phyloP scores from a whole-genome alignment of 1,140 invertebrate species.

The Solen grandis region DNA sequence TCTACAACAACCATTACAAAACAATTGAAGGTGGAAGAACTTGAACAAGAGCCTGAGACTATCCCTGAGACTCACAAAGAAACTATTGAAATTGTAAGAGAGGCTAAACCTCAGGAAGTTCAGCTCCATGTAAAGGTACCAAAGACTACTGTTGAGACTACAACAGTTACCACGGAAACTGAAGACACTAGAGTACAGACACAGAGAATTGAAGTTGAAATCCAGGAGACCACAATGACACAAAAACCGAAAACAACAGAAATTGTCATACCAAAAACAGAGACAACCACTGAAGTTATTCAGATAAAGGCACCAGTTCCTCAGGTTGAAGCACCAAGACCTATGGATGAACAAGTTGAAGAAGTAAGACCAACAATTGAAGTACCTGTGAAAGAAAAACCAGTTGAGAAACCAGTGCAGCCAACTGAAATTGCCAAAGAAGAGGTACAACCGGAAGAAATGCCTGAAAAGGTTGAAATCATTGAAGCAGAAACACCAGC shows the following conservation, averaged over 20 bases:
- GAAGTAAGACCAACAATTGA: slow-evolving; percentile 67
- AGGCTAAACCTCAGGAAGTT: slow-evolving; percentile 62
- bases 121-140: slow-evolving; percentile 66
- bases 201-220: slow-evolving; percentile 75
- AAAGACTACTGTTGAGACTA: slow-evolving; percentile 52
- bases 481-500: slow-evolving; percentile 56
- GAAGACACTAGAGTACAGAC: slow-evolving; percentile 56
- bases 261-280: slow-evolving; percentile 60
- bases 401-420: slow-evolving; percentile 31
- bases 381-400: slow-evolving; percentile 41
- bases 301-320: slow-evolving; percentile 22
- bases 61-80: slow-evolving; percentile 66
- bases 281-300: slow-evolving; percentile 43
- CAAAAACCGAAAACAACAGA: slow-evolving; percentile 71
- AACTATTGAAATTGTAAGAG: slow-evolving; percentile 73
- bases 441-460: slow-evolving; percentile 40
- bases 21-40: slow-evolving; percentile 33
- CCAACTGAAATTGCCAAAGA: slow-evolving; percentile 46
- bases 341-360: slow-evolving; percentile 69
- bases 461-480: slow-evolving; percentile 45
- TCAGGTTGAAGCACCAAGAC: slow-evolving; percentile 62
- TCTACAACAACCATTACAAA: slow-evolving; percentile 56
- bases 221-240: slow-evolving; percentile 70
- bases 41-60: slow-evolving; percentile 31
- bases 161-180: slow-evolving; percentile 45